Conservation (phyloP, 1,140 invertebrate species). For the Zaprionus gabonicus region DNA sequence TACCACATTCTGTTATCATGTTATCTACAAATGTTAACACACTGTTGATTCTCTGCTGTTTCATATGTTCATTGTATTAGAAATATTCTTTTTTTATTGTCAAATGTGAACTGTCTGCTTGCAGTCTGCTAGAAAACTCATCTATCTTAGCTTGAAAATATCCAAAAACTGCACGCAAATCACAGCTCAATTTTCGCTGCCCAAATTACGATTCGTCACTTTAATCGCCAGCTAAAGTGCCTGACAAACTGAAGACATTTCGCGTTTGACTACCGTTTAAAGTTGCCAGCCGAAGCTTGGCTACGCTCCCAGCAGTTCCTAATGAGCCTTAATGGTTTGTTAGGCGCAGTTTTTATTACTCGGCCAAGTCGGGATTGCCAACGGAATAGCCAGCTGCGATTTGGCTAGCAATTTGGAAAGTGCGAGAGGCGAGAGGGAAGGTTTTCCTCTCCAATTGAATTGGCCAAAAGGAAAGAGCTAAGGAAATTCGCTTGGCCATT, state of each 20-base stretch:
- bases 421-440: background rate
- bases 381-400: constrained; percentile 10
- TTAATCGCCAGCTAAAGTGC: background rate
- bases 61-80: too few species aligned
- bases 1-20: background rate
- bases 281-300: background rate
- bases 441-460: constrained; percentile 37
- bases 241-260: background rate
- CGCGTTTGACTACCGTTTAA: background rate
- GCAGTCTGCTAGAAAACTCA: background rate
- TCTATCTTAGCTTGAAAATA: background rate
- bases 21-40: too few species aligned
- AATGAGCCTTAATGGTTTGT: constrained; percentile 30
- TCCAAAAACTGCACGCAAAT: background rate
- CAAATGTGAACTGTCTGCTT: background rate
- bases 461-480: constrained; percentile 12
- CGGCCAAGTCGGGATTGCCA: background rate
- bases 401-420: constrained; percentile 7
- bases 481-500: constrained; percentile 22
- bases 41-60: too few species aligned
- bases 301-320: background rate
- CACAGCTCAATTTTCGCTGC: background rate
- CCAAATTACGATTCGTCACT: background rate
- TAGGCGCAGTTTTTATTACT: constrained; percentile 20
- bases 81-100: background rate